Conservation (phyloP, 2,113 vertebrate genomes). For the Megaleporinus macrocephalus region DNA sequence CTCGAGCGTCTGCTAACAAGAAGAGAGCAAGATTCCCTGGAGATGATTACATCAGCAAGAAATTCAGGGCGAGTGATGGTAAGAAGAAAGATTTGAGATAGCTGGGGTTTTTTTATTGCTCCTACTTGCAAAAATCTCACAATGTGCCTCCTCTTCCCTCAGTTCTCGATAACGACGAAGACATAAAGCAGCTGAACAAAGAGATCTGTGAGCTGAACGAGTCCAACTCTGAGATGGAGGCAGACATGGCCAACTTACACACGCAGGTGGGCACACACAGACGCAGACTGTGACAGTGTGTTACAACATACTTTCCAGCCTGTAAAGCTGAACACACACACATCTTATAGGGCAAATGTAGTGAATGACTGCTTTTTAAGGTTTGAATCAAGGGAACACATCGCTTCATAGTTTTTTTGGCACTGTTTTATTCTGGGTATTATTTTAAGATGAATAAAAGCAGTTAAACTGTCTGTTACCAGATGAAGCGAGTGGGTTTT, state of each 20-base stretch:
- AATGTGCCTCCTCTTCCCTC: slow-evolving; percentile 28
- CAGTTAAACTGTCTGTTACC: no score
- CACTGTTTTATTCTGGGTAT: no score
- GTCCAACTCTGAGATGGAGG: slow-evolving; percentile 96
- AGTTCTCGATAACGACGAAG: slow-evolving; percentile 97
- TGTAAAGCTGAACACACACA: neutral
- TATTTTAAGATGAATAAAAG: no score
- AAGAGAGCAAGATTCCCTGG: slow-evolving; percentile 95
- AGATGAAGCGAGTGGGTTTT: neutral
- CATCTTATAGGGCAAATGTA: no score
- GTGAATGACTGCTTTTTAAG: no score
- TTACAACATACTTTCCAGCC: neutral
- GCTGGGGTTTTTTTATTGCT: slow-evolving; percentile 20
- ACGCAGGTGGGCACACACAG: slow-evolving; percentile 84
- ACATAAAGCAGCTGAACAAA: slow-evolving; percentile 97
- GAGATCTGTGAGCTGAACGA: slow-evolving; percentile 95
- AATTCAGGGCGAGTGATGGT: slow-evolving; percentile 98
- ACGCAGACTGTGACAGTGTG: neutral
- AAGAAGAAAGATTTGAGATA: slow-evolving; percentile 64
- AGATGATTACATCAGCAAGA: slow-evolving; percentile 94
- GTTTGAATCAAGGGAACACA: no score
- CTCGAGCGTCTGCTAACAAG: slow-evolving; percentile 92
- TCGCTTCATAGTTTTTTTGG: no score
- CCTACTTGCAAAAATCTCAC: neutral
- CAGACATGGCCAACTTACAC: slow-evolving; percentile 94